A percentile compares a stretch with the other conserved stretches of the same genome.
phyloP scores from a whole-genome alignment of 2,888 invertebrate species.

The Anoplius nigerrimus region DNA sequence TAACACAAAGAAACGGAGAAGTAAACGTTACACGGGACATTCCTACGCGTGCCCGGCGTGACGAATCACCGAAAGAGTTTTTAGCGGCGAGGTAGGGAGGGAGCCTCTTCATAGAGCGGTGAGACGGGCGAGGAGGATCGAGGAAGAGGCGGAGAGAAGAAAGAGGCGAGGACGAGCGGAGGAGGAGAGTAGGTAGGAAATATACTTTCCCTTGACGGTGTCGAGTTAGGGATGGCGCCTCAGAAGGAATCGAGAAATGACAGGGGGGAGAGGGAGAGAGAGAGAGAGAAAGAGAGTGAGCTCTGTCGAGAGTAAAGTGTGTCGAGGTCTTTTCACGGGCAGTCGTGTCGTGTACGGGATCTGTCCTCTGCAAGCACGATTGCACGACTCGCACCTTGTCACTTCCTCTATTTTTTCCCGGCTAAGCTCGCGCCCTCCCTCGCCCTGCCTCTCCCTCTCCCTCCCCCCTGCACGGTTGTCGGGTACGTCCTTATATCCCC shows the following conservation, averaged over 20 bases:
- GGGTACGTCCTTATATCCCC: conserved; percentile 15
- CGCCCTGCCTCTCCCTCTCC: conserved; percentile 1
- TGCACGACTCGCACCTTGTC: conserved; percentile 25
- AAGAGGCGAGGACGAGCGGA: conserved; percentile 22
- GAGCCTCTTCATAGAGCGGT: too few species aligned
- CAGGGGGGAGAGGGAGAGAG: conserved; percentile 40
- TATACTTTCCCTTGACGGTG: conserved; percentile 71
- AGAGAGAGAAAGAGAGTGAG: conserved; percentile 50
- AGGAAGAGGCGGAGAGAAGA: conserved; percentile 40
- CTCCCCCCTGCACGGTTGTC: conserved; percentile 5
- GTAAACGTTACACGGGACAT: conserved; percentile 6
- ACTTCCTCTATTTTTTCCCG: conserved; percentile 13
- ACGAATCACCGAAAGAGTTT: conserved; percentile 51
- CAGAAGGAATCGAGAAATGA: conserved; percentile 60
- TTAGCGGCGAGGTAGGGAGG: too few species aligned
- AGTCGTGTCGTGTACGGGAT: conserved; percentile 64
- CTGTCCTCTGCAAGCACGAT: conserved; percentile 52
- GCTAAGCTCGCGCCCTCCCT: conserved; percentile 1
- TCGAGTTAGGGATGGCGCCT: conserved; percentile 64
- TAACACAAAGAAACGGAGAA: too few species aligned
- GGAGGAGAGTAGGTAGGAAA: conserved; percentile 55
- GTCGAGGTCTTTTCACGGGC: conserved; percentile 75
- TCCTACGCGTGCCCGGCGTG: conserved; percentile 36
- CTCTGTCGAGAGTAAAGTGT: conserved; percentile 66
- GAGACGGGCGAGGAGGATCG: conserved; percentile 18